These are phyloP conservation scores for Diaphora mendica DNA, from an alignment of 2,888 invertebrate species.

Conservation along the genomic window DNA sequence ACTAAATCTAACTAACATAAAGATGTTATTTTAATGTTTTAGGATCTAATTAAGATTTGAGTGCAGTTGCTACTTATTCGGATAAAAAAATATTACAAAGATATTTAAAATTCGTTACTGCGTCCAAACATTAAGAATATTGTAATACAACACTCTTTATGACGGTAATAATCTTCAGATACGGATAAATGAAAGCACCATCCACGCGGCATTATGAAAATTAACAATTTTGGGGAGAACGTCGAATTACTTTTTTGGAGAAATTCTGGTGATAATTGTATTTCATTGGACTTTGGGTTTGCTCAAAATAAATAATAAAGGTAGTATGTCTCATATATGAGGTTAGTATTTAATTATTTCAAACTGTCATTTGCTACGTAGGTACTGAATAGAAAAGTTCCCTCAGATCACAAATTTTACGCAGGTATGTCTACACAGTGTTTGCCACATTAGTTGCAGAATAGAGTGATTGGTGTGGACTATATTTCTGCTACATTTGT, in stretches of 20 bases:
- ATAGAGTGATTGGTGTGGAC: background rate
- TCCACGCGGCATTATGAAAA: slow-evolving; percentile 51
- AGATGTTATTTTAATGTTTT: background rate
- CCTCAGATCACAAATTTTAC: background rate
- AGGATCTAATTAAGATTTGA: background rate
- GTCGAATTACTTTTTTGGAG: slow-evolving; percentile 47
- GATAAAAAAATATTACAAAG: background rate
- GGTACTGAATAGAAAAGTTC: background rate
- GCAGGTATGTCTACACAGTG: no score
- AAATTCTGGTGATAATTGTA: slow-evolving; percentile 49
- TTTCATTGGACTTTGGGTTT: slow-evolving; percentile 51
- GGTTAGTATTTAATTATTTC: background rate
- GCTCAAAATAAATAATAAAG: slow-evolving; percentile 36
- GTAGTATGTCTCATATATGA: slow-evolving; percentile 19
- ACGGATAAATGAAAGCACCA: slow-evolving; percentile 36
- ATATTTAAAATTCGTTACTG: slow-evolving; percentile 1
- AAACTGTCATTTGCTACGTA: background rate
- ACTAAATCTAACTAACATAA: background rate
- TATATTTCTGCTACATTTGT: background rate
- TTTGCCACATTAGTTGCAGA: background rate
- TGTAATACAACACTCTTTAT: slow-evolving; percentile 47
- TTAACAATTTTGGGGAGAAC: slow-evolving; percentile 49
- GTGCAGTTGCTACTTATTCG: background rate
- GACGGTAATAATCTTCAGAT: slow-evolving; percentile 44
- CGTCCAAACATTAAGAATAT: slow-evolving; percentile 36